Base-by-base conservation (phyloP, 2,113 vertebrate genomes). In the Sciurus niger region DNA sequence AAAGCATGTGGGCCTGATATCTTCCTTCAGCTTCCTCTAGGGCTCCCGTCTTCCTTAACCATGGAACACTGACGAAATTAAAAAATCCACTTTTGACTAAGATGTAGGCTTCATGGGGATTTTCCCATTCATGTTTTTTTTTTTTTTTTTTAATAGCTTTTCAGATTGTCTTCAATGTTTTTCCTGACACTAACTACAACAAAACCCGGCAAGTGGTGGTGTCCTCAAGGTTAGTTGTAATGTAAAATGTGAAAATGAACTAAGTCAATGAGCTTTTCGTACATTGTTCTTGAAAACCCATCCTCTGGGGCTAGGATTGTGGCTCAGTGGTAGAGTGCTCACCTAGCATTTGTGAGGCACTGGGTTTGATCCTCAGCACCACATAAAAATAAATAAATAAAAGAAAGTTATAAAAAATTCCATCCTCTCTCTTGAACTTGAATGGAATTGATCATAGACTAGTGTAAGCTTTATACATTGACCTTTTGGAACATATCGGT, bases 21-120 rank as follows among this genome's bases (percentile, higher is more conserved):
- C 0, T 24, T 40, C 6, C 13, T 2, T 4, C 22, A 24, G 7
- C 16, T 46, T 46, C 25, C 30, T 73, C 43, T 68, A 0, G 24
- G 51, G 48, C 8, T 80, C 28, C 1, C 37, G 7, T 53, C 28
- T 83, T 58, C 28, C 0, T 11, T 2, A 60, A 51, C 22, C 74
- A 34, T 0, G 0, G 34, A 6, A 13, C 40, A 3, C 1, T 24
- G 63, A 40, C 20, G 43, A 87, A 73, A 79, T 8, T 4, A 20
- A 87, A 80, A 94, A 30, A 37, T 24, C 40, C 17, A 22, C 70
- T 25, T 60, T 48, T 9, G 12, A 60, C 10, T 5, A 65, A 25
- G 40, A 9, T 43, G 37, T 8, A 53, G 14, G 4, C 10, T 48
- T 46, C 22, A 79, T 25, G 65, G 37, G 32, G 8, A 18, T 55